A percentile compares a stretch with the other conserved stretches of the same genome.
Conservation (phyloP, 2,888 invertebrate genomes). For the Lasius fuliginosus region DNA sequence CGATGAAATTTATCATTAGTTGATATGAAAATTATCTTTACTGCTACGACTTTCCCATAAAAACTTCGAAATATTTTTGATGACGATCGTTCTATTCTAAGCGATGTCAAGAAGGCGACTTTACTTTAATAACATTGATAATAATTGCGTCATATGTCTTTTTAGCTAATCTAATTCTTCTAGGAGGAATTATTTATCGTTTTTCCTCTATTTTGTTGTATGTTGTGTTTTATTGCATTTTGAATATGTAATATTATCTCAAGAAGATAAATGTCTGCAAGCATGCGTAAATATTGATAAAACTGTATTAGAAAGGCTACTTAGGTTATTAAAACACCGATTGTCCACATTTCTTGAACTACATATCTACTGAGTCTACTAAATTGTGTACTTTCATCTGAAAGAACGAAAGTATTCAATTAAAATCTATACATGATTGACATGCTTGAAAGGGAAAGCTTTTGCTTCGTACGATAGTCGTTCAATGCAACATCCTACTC, state of each 20-base stretch:
- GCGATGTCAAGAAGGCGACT: neutral
- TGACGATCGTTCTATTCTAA: neutral
- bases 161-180: neutral
- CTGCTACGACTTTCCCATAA: neutral
- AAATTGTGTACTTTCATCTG: neutral
- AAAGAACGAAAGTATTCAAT: slow-evolving; percentile 9
- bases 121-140: neutral
- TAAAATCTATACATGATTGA: neutral
- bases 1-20: neutral
- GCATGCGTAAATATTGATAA: neutral
- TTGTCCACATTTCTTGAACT: neutral
- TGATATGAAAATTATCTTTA: neutral
- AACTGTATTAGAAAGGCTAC: neutral
- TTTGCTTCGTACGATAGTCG: neutral
- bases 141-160: neutral
- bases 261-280: neutral
- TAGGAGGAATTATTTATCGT: neutral
- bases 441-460: neutral
- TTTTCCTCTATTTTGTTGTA: neutral
- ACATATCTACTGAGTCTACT: neutral
- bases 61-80: neutral
- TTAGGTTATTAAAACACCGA: neutral
- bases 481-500: neutral
- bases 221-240: neutral
- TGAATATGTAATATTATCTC: neutral